These are phyloP conservation scores for Tokudaia muenninki DNA, from an alignment of 2,797 vertebrate species.

Conservation along the genomic window DNA sequence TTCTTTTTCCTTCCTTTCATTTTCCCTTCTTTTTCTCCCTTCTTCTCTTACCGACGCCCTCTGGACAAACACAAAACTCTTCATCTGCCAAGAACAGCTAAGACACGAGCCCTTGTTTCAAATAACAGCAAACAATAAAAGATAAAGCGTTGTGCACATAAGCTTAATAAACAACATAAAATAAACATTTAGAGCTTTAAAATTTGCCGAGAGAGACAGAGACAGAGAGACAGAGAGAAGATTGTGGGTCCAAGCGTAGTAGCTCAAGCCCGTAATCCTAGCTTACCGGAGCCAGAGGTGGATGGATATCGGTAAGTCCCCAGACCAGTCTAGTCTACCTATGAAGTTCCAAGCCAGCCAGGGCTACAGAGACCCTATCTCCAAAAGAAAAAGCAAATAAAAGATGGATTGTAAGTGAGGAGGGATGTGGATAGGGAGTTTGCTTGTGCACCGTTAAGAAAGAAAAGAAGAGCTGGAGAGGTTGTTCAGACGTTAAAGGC, in stretches of 20 bases:
- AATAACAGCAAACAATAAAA: background rate
- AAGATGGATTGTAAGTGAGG: background rate
- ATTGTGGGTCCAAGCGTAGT: background rate
- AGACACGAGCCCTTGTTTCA: background rate
- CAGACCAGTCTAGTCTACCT: background rate
- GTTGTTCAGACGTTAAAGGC: too few species aligned
- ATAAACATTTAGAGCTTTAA: background rate
- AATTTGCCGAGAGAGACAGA: background rate
- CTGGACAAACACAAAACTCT: background rate
- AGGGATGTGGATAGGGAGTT: background rate
- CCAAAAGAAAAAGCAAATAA: background rate
- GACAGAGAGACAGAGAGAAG: background rate
- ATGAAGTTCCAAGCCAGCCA: background rate
- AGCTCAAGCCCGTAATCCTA: background rate
- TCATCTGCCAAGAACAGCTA: background rate
- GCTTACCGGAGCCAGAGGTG: background rate
- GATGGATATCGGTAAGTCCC: background rate
- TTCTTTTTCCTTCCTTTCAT: background rate
- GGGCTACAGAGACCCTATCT: background rate
- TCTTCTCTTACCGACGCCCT: background rate
- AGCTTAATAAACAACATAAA: background rate
- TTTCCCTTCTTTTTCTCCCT: background rate
- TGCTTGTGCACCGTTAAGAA: background rate
- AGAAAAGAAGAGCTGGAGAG: background rate
- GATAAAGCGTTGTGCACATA: background rate